Conservation (phyloP, 2,888 invertebrate species). For the Polyploca ridens region DNA sequence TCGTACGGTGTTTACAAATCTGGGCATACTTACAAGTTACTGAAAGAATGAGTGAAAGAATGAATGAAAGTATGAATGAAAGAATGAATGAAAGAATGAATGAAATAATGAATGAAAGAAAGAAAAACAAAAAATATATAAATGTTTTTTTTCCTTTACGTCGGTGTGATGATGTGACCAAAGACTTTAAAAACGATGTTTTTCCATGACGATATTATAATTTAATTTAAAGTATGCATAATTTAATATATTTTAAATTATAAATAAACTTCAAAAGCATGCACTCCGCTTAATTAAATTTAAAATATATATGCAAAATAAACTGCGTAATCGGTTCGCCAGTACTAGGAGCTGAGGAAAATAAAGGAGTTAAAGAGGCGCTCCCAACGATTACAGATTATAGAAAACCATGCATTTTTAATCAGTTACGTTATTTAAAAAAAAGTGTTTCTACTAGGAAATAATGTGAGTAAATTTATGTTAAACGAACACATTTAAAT, state of each 20-base stretch:
- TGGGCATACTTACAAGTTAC: too few species aligned
- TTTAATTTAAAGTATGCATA: too few species aligned
- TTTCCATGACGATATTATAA: neutral
- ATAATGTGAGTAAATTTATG: slow-evolving; percentile 17
- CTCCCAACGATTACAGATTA: slow-evolving; percentile 31
- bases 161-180: too few species aligned
- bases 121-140: too few species aligned
- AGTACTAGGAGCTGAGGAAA: slow-evolving; percentile 32
- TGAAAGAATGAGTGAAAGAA: too few species aligned
- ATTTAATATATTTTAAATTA: slow-evolving; percentile 24
- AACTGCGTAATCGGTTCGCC: slow-evolving; percentile 21
- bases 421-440: slow-evolving; percentile 34
- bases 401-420: slow-evolving; percentile 41
- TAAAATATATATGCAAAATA: slow-evolving; percentile 34
- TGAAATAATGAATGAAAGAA: too few species aligned
- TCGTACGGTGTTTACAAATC: neutral
- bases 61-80: too few species aligned
- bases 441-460: slow-evolving; percentile 14
- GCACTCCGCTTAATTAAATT: slow-evolving; percentile 12
- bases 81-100: too few species aligned
- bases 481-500: slow-evolving; percentile 16
- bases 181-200: too few species aligned
- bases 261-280: slow-evolving; percentile 30
- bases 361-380: slow-evolving; percentile 31
- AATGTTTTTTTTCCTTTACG: too few species aligned